Base-by-base conservation (phyloP, 2,888 invertebrate genomes). In the Stenchaetothrips biformis region DNA sequence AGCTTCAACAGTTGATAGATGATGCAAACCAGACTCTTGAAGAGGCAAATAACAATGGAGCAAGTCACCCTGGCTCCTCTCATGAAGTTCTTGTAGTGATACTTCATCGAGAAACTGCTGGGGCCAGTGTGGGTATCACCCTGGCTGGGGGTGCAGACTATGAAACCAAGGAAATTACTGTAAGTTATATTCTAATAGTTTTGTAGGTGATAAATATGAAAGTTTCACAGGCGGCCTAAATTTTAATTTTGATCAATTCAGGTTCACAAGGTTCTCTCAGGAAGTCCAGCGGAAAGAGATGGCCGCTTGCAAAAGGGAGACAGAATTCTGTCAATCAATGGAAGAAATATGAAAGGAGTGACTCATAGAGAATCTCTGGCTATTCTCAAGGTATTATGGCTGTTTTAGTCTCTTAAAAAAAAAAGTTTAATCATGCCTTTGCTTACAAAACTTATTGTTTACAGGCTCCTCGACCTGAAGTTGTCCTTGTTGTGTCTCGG, bases 141-240 rank as follows among this genome's bases (percentile, higher is more conserved):
- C 88, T 97, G 83, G 95, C 95, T 80, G 96, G 96, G 81, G 96
- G 96, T 80, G 92, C 92, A 25, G 96, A 97, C 86, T 96, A 95
- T 86, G 96, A 96, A 89, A 92, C 93, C 84, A 96, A 95, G 88
- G 95, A 95, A 87, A 95, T 96, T 83, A 95, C 95, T 85, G 95
- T 95, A 87, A 88, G 91, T 88, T 82, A 1, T 4, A 16, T 59
- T 27, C 16, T 48, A 13, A 59, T 78, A 16, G 48, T 82, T 79
- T 78, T 48, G 7, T 27, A n/a, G n/a, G 13, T 37, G 4, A 53
- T 79, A 13, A 7, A 2, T 1, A 11, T 67, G 7, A 81, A 4
- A 80, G n/a, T 37, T 74, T 47, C 6, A 37, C n/a, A n/a, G 18
- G n/a, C 18, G 11, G 18, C 16, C n/a, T 77, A 11, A n/a, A 37